Conservation (phyloP, 2,888 invertebrate species). For the Drosophila incognita region DNA sequence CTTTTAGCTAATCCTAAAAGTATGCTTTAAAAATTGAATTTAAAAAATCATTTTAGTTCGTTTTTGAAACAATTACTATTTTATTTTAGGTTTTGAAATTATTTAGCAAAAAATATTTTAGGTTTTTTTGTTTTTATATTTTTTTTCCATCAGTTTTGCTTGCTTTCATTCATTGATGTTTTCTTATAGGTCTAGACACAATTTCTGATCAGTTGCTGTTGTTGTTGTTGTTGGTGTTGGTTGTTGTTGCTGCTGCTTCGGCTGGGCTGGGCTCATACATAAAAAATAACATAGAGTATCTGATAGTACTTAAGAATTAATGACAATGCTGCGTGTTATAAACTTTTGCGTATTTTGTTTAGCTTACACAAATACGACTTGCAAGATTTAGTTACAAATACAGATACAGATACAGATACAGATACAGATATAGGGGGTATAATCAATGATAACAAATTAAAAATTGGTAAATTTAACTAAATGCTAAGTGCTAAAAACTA, state of each 20-base stretch:
- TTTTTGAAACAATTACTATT: constrained; percentile 76
- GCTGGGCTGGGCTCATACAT: constrained; percentile 50
- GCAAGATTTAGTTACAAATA: constrained; percentile 46
- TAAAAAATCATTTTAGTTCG: background rate
- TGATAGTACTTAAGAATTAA: constrained; percentile 64
- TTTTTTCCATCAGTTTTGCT: constrained; percentile 10
- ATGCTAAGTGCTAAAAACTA: constrained; percentile 45
- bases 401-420: constrained; percentile 11
- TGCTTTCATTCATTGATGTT: constrained; percentile 11
- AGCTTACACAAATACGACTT: constrained; percentile 67
- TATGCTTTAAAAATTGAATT: background rate
- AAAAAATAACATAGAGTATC: constrained; percentile 65
- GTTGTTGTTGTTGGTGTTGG: constrained; percentile 19
- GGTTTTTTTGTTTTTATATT: constrained; percentile 31
- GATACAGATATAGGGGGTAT: constrained; percentile 35
- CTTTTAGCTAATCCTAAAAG: background rate
- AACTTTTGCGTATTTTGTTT: constrained; percentile 48
- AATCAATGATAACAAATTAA: constrained; percentile 68
- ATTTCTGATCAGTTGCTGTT: constrained; percentile 42
- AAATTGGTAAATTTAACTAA: constrained; percentile 62
- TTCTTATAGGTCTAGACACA: constrained; percentile 29
- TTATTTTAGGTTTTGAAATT: constrained; percentile 65
- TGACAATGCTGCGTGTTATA: constrained; percentile 75
- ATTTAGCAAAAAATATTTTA: constrained; percentile 72
- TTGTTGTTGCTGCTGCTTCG: constrained; percentile 19